phyloP scores from a whole-genome alignment of 2,888 invertebrate species.

The Nemotelus pantherinus region DNA sequence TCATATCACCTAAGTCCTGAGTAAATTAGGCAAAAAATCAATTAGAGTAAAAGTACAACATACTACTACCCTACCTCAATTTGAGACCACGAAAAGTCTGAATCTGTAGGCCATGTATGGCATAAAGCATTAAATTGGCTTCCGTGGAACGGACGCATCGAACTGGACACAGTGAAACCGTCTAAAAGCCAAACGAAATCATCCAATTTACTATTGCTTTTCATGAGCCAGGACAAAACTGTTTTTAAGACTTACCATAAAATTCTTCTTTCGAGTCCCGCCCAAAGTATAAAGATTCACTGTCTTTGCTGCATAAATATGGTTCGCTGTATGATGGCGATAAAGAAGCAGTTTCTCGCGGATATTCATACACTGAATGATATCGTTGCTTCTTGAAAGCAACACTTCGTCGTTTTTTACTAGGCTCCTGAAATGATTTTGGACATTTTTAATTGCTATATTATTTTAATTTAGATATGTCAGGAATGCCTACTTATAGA shows the following conservation, averaged over 20 bases:
- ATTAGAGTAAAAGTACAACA: not conserved
- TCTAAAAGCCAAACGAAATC: conserved; percentile 42
- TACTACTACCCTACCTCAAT: conserved; percentile 46
- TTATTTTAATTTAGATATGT: too few relatives aligned
- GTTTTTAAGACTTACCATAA: conserved; percentile 39
- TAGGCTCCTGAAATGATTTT: conserved; percentile 65
- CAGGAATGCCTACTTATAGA: too few relatives aligned
- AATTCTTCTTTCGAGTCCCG: conserved; percentile 47
- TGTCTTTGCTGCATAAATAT: conserved; percentile 49
- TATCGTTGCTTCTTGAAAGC: conserved; percentile 86
- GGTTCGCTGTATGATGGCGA: conserved; percentile 54
- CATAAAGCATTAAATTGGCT: conserved; percentile 53
- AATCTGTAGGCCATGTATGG: conserved; percentile 55
- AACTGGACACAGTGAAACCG: conserved; percentile 54
- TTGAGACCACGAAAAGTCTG: conserved; percentile 55
- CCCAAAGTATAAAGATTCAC: conserved; percentile 27
- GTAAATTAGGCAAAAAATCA: conserved; percentile 1
- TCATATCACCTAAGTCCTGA: conserved; percentile 43
- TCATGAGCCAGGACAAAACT: not conserved
- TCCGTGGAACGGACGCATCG: conserved; percentile 53
- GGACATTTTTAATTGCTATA: too few relatives aligned
- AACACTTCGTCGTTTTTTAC: conserved; percentile 72
- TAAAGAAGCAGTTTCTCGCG: conserved; percentile 70
- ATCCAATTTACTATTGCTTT: not conserved
- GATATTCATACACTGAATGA: conserved; percentile 86